Evolutionary conservation across 1,140 invertebrate genomes (phyloP).

Genomic region (Bombus sibiricus): DNA sequence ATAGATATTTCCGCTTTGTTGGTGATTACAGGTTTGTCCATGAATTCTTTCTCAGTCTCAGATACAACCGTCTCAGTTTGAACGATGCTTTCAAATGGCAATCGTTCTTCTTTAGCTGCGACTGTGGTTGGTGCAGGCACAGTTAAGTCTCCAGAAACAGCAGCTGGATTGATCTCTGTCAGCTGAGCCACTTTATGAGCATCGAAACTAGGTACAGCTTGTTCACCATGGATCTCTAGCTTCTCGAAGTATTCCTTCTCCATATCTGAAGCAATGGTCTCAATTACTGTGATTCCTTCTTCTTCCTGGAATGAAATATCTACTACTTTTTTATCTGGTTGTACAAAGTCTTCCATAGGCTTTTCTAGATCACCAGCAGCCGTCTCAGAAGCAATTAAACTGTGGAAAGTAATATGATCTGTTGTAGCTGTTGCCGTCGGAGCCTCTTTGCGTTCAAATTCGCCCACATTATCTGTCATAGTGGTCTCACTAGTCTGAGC

Average conservation of each 20-base stretch:
- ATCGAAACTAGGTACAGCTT: constrained; percentile 75
- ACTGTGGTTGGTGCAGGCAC: constrained; percentile 63
- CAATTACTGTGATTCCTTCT: constrained; percentile 77
- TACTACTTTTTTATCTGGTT: constrained; percentile 79
- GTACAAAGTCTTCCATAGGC: constrained; percentile 75
- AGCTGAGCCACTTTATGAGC: constrained; percentile 80
- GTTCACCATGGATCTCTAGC: constrained; percentile 71
- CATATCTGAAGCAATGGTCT: constrained; percentile 80
- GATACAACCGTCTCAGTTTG: constrained; percentile 80
- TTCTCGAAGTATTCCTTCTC: constrained; percentile 77
- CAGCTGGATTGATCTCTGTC: constrained; percentile 78
- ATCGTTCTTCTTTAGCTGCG: constrained; percentile 79
- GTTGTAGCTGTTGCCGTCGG: constrained; percentile 73
- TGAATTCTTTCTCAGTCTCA: constrained; percentile 82
- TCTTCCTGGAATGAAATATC: constrained; percentile 79
- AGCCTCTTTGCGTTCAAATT: constrained; percentile 69
- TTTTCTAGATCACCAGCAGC: constrained; percentile 75
- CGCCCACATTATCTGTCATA: constrained; percentile 73
- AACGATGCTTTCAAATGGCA: constrained; percentile 82
- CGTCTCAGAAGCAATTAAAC: constrained; percentile 80
- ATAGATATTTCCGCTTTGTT: constrained; percentile 79
- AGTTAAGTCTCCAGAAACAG: constrained; percentile 72
- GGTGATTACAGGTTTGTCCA: constrained; percentile 69
- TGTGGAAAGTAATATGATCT: constrained; percentile 79
- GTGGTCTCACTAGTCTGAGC: constrained; percentile 79